phyloP scores from a whole-genome alignment of 2,113 vertebrate species.

The Callithrix jacchus region DNA sequence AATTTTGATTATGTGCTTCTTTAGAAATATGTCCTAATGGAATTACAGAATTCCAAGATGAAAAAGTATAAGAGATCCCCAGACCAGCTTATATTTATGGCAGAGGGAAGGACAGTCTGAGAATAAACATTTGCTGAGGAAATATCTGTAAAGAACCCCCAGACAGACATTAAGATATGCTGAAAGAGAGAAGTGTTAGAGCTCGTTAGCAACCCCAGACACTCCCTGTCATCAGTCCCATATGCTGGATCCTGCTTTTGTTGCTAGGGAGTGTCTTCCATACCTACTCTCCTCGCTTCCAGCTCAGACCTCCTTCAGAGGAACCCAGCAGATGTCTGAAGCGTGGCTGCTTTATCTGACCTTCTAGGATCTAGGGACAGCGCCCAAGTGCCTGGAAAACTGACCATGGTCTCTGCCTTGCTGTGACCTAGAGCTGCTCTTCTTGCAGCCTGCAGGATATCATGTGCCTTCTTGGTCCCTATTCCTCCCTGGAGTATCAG shows the following conservation, averaged over 20 bases:
- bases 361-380: not conserved
- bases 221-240: not conserved
- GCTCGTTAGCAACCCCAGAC: not conserved
- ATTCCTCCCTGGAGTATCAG: not conserved
- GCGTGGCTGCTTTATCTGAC: not conserved
- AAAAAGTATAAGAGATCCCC: not conserved
- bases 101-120: not conserved
- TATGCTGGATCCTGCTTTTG: not conserved
- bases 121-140: not conserved
- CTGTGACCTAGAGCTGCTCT: not conserved
- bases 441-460: not conserved
- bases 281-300: rapidly evolving
- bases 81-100: not conserved
- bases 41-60: not conserved
- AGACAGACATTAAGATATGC: not conserved
- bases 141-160: not conserved
- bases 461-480: not conserved
- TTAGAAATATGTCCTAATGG: not conserved
- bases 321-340: not conserved
- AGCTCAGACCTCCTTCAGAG: not conserved
- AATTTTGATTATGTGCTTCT: not conserved
- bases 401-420: not conserved
- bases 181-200: not conserved
- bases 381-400: not conserved
- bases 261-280: not conserved